A percentile compares a stretch with the other conserved stretches of the same genome.
Evolutionary conservation across 2,888 invertebrate species (phyloP).

Genomic region (Muscina levida): DNA sequence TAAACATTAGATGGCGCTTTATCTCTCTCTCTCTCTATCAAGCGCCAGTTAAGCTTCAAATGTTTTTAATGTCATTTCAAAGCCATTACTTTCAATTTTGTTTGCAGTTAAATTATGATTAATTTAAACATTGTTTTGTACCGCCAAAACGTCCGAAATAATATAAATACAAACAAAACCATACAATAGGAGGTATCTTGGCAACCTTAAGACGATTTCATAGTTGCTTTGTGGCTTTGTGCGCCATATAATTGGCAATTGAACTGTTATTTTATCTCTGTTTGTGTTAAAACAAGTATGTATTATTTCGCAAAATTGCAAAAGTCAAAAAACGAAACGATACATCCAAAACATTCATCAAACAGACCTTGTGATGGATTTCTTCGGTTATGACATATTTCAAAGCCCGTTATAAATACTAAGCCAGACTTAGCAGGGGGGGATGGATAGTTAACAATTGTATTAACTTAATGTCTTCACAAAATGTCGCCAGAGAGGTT

Average conservation of each 20-base stretch:
- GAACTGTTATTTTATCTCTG: too few species aligned
- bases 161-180: neutral
- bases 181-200: neutral
- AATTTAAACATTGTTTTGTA: neutral
- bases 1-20: neutral
- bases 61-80: neutral
- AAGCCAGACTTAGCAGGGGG: slow-evolving; percentile 4
- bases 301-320: neutral
- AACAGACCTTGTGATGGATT: neutral
- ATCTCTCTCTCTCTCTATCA: too few species aligned
- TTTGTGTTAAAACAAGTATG: neutral
- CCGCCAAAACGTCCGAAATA: neutral
- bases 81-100: neutral
- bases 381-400: slow-evolving; percentile 5
- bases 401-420: neutral
- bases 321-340: too few species aligned
- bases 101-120: neutral
- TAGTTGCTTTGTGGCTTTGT: too few species aligned
- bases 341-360: neutral
- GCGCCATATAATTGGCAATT: too few species aligned
- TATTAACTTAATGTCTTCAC: slow-evolving; percentile 23
- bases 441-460: neutral
- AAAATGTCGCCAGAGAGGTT: slow-evolving; percentile 46
- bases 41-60: neutral
- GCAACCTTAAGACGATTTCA: neutral